Base-by-base conservation (phyloP, 2,888 invertebrate genomes). In the Glyphotaelius pellucidus region DNA sequence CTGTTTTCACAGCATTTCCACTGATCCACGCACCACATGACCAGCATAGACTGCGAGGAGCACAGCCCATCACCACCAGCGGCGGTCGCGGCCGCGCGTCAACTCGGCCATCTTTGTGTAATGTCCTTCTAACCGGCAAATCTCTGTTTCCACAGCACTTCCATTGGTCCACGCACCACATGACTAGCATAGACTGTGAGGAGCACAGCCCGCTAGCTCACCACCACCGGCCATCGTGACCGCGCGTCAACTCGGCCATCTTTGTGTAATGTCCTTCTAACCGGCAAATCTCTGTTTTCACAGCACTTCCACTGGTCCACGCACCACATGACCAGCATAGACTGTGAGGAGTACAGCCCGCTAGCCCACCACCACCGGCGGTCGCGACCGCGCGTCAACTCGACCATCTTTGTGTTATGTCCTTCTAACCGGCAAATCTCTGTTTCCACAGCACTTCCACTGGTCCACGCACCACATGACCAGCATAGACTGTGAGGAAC, bases 81-180 rank as follows among this genome's bases (percentile, higher is more conserved):
- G 96, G 92, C n/a, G n/a, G n/a, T 96, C 96, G 94, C 96, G 98
- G 93, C 98, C 98, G 93, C 97, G 98, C 91, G 98, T 98, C 94
- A 98, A 98, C 95, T 98, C 98, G 92, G 98, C n/a, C n/a, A n/a
- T n/a, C 94, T 98, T 98, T 95, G 97, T 98, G 93, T 97, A 15
- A 14, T 15, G 9, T 15, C 47, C 47, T 47, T 35, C 90, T 42
- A 42, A 42, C 42, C 42, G 42, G 42, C 9, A 42, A 1, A 3
- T 42, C 9, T 42, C 42, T 42, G 42, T 42, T 42, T 42, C 42
- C 42, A 9, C 96, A 97, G 97, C 97, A 97, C 95, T 97, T 97
- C 96, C 97, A 97, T 95, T 97, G 12, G 96, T 96, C 96, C 92
- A 97, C 97, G 95, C 97, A 97, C 94, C 97, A 97, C 95, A 97